Evolutionary conservation across 2,113 vertebrate genomes (phyloP).

Genomic region (Labeo catla): DNA sequence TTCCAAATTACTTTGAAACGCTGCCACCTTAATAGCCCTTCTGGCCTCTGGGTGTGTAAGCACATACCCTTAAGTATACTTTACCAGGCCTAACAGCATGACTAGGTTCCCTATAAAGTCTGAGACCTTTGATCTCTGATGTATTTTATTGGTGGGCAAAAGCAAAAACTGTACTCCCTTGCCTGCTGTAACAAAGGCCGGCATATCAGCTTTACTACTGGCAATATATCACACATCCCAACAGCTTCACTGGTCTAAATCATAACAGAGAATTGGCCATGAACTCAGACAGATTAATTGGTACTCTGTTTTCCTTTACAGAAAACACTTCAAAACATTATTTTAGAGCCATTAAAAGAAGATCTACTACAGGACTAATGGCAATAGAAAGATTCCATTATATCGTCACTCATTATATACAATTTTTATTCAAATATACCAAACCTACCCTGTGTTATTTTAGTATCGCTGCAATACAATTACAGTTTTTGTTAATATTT

Average conservation of each 20-base stretch:
- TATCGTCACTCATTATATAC: background rate
- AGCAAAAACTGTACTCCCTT: conserved; percentile 36
- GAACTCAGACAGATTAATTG: conserved; percentile 53
- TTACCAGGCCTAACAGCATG: background rate
- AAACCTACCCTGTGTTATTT: background rate
- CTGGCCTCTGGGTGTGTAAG: conserved; percentile 13
- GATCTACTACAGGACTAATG: conserved; percentile 30
- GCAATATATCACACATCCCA: conserved; percentile 43
- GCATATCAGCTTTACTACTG: conserved; percentile 54
- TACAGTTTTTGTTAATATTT: background rate
- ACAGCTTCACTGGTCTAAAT: conserved; percentile 40
- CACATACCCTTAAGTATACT: conserved; percentile 21
- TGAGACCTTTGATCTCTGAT: conserved; percentile 32
- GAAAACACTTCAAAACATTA: conserved; percentile 55
- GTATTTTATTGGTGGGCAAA: conserved; percentile 35
- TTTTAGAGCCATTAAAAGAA: conserved; percentile 39
- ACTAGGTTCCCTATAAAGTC: conserved; percentile 18
- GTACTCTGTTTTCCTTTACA: conserved; percentile 50
- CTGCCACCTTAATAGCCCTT: conserved; percentile 17
- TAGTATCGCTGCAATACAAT: background rate
- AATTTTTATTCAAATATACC: background rate
- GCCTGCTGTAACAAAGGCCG: conserved; percentile 44
- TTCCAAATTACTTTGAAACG: conserved; percentile 25
- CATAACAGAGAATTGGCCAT: conserved; percentile 44
- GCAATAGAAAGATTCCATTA: conserved; percentile 10